Conservation (phyloP, 92 coral and sea anemone species). For the Epizoanthus scotinus region DNA sequence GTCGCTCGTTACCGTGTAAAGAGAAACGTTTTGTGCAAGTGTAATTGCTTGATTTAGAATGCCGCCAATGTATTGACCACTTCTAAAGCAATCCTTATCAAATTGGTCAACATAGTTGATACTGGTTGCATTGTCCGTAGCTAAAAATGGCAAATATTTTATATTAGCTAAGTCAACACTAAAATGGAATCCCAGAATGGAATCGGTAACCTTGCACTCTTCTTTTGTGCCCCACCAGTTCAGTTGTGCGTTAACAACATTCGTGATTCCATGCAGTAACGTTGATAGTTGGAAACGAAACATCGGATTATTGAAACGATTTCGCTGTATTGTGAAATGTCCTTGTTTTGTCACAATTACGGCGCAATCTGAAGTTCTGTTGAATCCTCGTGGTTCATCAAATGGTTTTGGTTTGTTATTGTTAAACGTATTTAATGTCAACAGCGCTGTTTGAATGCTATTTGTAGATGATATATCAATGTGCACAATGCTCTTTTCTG, state of each 20-base stretch:
- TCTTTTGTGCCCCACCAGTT: slow-evolving; percentile 75
- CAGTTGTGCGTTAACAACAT: slow-evolving; percentile 45
- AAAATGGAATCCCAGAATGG: slow-evolving; percentile 55
- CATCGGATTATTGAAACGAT: slow-evolving; percentile 41
- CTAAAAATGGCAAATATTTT: slow-evolving; percentile 46
- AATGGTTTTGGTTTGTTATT: too few relatives aligned
- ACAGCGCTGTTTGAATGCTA: too few relatives aligned
- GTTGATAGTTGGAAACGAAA: slow-evolving; percentile 43
- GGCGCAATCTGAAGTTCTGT: slow-evolving; percentile 38
- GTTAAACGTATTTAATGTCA: too few relatives aligned
- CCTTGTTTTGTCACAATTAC: slow-evolving; percentile 54
- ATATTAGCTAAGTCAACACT: slow-evolving; percentile 49
- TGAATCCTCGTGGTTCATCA: slow-evolving; percentile 29
- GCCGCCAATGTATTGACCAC: slow-evolving; percentile 55
- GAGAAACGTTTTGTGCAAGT: slow-evolving; percentile 31
- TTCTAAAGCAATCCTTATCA: slow-evolving; percentile 38
- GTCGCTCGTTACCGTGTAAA: slow-evolving; percentile 60
- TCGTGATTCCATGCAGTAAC: background rate
- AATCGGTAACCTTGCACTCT: slow-evolving; percentile 44
- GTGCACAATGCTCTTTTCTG: too few relatives aligned
- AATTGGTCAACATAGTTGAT: background rate
- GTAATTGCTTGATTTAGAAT: slow-evolving; percentile 39
- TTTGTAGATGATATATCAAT: too few relatives aligned
- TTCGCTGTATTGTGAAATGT: slow-evolving; percentile 40
- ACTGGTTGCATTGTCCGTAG: slow-evolving; percentile 32